A percentile compares a stretch with the other conserved stretches of the same genome.
These are phyloP conservation scores for Papilio dardanus DNA, from an alignment of 1,140 invertebrate genomes.

Conservation along the genomic window DNA sequence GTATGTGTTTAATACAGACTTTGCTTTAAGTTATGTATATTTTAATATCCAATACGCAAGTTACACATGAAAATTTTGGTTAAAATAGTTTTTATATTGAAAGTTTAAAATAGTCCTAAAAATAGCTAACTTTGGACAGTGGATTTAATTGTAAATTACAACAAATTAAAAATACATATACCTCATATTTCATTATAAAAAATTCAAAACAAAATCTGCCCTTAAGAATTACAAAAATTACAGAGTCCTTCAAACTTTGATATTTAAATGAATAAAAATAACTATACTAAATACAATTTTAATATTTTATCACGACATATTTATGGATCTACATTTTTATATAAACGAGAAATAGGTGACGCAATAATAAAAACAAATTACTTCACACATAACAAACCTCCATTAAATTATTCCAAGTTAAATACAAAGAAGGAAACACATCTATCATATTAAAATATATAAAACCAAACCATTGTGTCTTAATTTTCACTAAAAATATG, in stretches of 20 bases:
- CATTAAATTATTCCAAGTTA: slow-evolving; percentile 9
- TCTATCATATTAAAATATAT: neutral
- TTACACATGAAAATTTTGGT: neutral
- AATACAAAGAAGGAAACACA: slow-evolving; percentile 7
- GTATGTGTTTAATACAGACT: neutral
- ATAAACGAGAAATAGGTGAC: slow-evolving; percentile 44
- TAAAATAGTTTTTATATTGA: neutral
- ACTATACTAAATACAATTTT: slow-evolving; percentile 1
- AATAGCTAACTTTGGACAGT: no score
- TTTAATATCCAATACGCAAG: no score
- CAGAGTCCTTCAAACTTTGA: neutral
- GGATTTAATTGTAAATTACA: neutral
- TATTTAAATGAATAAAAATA: slow-evolving; percentile 6
- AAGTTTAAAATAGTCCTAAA: neutral
- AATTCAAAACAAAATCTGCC: neutral
- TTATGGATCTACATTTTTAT: slow-evolving; percentile 9
- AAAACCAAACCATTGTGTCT: neutral
- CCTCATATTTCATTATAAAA: neutral
- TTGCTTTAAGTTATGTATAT: no score
- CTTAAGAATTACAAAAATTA: no score
- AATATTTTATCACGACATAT: neutral
- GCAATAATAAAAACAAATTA: slow-evolving; percentile 61
- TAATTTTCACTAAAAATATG: neutral
- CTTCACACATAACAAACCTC: slow-evolving; percentile 42
- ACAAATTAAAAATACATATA: neutral